These are phyloP conservation scores for Elysia chlorotica DNA, from an alignment of 1,140 invertebrate species.

Conservation along the genomic window DNA sequence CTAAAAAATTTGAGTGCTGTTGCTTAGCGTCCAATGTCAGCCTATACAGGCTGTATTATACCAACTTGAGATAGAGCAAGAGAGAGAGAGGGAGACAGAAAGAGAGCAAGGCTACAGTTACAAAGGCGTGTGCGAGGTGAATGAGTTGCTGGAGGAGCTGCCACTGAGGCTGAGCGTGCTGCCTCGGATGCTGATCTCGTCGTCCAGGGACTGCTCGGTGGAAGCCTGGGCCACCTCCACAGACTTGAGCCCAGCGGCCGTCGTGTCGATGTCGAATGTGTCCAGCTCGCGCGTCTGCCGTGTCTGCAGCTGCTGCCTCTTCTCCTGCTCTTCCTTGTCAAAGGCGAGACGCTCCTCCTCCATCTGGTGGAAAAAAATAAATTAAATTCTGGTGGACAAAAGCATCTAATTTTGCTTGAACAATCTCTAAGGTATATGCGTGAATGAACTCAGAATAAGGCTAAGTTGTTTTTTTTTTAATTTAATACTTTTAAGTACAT, in stretches of 20 bases:
- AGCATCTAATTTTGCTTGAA: neutral
- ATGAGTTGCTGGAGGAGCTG: slow-evolving; percentile 80
- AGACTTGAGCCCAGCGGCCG: slow-evolving; percentile 85
- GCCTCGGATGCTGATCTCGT: slow-evolving; percentile 84
- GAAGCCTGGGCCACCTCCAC: slow-evolving; percentile 88
- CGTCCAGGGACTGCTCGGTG: slow-evolving; percentile 78
- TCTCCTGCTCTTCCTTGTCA: slow-evolving; percentile 84
- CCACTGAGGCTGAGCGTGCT: slow-evolving; percentile 92
- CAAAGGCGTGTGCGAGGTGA: slow-evolving; percentile 42
- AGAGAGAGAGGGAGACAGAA: neutral
- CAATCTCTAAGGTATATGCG: neutral
- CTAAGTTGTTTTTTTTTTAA: neutral
- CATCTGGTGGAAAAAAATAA: slow-evolving; percentile 70
- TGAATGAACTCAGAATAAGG: neutral
- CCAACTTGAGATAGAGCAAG: neutral
- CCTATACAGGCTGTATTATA: no score
- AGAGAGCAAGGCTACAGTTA: slow-evolving; percentile 21
- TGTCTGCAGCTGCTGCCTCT: slow-evolving; percentile 85
- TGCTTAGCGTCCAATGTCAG: no score
- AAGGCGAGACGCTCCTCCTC: slow-evolving; percentile 89
- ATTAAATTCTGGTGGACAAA: neutral
- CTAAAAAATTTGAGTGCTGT: no score
- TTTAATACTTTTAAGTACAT: neutral
- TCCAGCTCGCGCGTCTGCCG: slow-evolving; percentile 87
- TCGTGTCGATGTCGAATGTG: slow-evolving; percentile 92